Conservation (phyloP, 30 jellyfish, hydroid and myxozoan species). For the Aurelia sp. region DNA sequence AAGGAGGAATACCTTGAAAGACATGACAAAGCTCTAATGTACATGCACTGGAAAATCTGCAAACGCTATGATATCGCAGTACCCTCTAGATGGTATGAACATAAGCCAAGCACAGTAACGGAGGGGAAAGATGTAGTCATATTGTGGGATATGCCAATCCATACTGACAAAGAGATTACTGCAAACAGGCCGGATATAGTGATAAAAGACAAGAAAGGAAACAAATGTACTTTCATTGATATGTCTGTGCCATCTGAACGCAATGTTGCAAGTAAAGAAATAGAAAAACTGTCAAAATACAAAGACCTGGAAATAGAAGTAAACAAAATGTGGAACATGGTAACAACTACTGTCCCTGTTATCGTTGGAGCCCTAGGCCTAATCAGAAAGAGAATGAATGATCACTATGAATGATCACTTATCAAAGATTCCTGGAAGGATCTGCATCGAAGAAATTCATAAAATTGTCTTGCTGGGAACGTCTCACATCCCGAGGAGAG, state of each 20-base stretch:
- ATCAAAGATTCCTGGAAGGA: conserved; percentile 29
- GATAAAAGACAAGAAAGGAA: neutral
- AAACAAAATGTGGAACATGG: neutral
- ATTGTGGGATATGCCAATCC: no score
- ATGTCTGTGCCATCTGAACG: conserved; percentile 20
- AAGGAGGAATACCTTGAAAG: no score
- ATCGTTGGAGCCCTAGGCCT: conserved; percentile 34
- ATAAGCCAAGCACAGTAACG: no score
- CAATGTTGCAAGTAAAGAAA: conserved; percentile 1
- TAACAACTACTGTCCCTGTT: neutral
- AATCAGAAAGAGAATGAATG: conserved; percentile 11
- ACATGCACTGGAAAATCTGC: neutral
- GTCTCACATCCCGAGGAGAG: no score
- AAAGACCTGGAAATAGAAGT: conserved; percentile 7
- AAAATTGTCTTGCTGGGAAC: no score
- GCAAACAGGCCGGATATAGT: conserved; percentile 34
- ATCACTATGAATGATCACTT: conserved; percentile 10
- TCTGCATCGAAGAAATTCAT: no score
- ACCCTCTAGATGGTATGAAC: neutral
- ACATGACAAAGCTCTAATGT: conserved; percentile 8
- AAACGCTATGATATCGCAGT: neutral
- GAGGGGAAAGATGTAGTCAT: no score
- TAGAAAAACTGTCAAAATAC: neutral
- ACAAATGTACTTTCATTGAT: neutral
- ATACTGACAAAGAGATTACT: conserved; percentile 17